A percentile compares a stretch with the other conserved stretches of the same genome.
phyloP scores from a whole-genome alignment of 2,797 vertebrate species.

The Lacerta viridis region DNA sequence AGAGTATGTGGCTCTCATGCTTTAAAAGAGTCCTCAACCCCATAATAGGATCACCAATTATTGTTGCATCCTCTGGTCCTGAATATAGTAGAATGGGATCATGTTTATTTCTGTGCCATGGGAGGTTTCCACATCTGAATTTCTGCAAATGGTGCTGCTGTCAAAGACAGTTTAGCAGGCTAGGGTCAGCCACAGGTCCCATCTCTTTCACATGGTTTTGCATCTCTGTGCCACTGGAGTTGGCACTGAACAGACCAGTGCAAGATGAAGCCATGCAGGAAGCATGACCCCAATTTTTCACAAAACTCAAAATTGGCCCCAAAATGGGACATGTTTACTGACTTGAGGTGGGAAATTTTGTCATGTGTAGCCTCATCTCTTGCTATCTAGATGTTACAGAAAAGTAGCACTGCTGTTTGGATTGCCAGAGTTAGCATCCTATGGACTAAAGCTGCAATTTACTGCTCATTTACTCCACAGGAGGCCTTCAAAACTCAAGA shows the following conservation, averaged over 20 bases:
- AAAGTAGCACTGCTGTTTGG: not conserved
- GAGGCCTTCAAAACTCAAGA: not conserved
- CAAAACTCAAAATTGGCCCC: not conserved
- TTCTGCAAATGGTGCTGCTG: not conserved
- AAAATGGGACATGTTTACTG: not conserved
- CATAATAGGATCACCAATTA: not conserved
- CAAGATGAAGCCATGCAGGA: too few relatives aligned
- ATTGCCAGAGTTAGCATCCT: not conserved
- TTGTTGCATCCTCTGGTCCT: not conserved
- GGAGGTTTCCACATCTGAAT: not conserved
- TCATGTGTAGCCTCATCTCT: not conserved
- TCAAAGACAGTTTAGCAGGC: not conserved
- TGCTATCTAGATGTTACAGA: not conserved
- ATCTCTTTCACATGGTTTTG: not conserved
- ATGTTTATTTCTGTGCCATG: not conserved
- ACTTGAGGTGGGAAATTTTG: not conserved
- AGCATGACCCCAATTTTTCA: too few relatives aligned
- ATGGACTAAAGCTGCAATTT: not conserved
- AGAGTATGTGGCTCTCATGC: too few relatives aligned
- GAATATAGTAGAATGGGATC: not conserved
- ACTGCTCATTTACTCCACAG: constrained; percentile 3
- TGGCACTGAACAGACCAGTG: too few relatives aligned
- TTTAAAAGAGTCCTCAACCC: too few relatives aligned
- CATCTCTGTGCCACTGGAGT: not conserved
- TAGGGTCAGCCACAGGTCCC: too few relatives aligned